A percentile compares a stretch with the other conserved stretches of the same genome.
Evolutionary conservation across 2,113 vertebrate genomes (phyloP).

Genomic region (Laticauda laticaudata): DNA sequence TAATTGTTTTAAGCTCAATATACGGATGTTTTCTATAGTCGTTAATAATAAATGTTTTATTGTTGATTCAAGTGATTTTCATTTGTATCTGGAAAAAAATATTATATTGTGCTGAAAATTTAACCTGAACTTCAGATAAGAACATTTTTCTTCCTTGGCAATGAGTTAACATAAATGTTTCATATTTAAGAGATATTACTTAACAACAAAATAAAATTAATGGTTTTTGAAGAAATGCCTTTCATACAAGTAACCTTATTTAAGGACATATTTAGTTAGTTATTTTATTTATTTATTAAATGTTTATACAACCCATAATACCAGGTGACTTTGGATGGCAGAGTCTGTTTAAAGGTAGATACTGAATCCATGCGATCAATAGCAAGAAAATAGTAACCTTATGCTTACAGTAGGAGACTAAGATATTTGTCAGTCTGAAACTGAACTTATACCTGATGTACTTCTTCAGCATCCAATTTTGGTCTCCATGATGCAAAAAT

Average conservation of each 20-base stretch:
- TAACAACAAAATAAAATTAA: neutral
- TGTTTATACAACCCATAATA: neutral
- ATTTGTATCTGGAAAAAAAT: neutral
- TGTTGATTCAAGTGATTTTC: neutral
- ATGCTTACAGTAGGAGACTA: neutral
- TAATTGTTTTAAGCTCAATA: neutral
- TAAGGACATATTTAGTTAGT: neutral
- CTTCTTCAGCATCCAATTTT: neutral
- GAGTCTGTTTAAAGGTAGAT: neutral
- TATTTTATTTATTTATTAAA: neutral
- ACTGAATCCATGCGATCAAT: neutral
- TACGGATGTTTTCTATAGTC: accelerated
- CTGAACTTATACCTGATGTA: neutral
- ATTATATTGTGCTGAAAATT: neutral
- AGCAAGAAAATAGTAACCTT: neutral
- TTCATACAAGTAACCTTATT: neutral
- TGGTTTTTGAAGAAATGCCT: neutral
- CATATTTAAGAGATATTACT: neutral
- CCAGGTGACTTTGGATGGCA: neutral
- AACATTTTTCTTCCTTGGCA: neutral
- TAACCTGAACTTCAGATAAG: neutral
- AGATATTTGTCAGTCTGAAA: neutral
- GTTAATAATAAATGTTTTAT: neutral
- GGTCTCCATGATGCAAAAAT: no score
- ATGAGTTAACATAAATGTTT: neutral